These are phyloP conservation scores for Nephrotoma guestfalica DNA, from an alignment of 2,888 invertebrate species.

Conservation along the genomic window DNA sequence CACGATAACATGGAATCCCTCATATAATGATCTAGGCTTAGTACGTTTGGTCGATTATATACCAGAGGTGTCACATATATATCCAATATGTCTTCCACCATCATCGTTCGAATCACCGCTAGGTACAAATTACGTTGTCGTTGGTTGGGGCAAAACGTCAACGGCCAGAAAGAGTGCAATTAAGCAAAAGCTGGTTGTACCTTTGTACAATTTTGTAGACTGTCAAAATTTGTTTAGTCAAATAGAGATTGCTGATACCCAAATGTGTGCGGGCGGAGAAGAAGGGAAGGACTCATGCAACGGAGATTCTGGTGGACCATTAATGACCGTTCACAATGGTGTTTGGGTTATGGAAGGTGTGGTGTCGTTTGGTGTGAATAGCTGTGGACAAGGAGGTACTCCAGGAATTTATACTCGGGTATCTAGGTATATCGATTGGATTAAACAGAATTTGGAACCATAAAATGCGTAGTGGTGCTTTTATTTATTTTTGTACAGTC, in stretches of 20 bases:
- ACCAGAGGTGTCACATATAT: conserved; percentile 37
- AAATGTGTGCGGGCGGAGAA: conserved; percentile 56
- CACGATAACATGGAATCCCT: conserved; percentile 34
- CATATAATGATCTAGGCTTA: conserved; percentile 43
- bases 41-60: conserved; percentile 24
- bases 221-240: conserved; percentile 32
- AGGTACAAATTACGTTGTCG: conserved; percentile 38
- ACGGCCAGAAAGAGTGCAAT: conserved; percentile 35
- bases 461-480: conserved; percentile 11
- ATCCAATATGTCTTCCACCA: conserved; percentile 41
- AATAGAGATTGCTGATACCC: conserved; percentile 24
- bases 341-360: conserved; percentile 46
- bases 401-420: conserved; percentile 57
- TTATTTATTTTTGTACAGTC: too few relatives aligned
- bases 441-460: conserved; percentile 15
- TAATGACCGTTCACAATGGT: conserved; percentile 41
- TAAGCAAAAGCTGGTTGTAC: conserved; percentile 39
- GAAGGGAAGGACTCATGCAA: conserved; percentile 53
- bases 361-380: conserved; percentile 48
- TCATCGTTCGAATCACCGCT: conserved; percentile 23
- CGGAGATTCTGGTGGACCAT: conserved; percentile 64
- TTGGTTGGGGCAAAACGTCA: conserved; percentile 49
- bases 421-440: conserved; percentile 40
- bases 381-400: conserved; percentile 44
- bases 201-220: conserved; percentile 31